phyloP scores from a whole-genome alignment of 2,797 vertebrate species.

The Sebastes diaconus region DNA sequence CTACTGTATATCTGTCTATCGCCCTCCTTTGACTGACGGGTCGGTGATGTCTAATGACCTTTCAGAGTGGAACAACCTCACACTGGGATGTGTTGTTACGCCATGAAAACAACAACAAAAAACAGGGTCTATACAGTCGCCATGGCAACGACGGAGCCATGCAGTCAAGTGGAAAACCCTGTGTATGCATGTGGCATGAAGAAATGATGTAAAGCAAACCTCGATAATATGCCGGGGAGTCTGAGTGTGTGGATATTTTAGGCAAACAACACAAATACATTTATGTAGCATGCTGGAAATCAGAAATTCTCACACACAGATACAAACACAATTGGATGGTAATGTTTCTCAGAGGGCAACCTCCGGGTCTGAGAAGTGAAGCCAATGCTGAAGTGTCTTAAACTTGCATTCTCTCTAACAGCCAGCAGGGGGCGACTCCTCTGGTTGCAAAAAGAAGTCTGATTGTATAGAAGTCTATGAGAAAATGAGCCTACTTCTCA shows the following conservation, averaged over 20 bases:
- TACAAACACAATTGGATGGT: background rate
- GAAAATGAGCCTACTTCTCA: too few relatives aligned
- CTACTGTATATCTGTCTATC: background rate
- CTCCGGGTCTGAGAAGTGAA: too few relatives aligned
- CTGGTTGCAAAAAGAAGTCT: too few relatives aligned
- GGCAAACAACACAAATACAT: background rate
- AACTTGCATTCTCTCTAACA: too few relatives aligned
- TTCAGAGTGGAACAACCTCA: conserved; percentile 46
- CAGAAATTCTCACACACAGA: background rate
- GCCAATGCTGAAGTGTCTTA: too few relatives aligned
- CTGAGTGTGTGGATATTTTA: background rate
- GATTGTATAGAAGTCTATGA: too few relatives aligned
- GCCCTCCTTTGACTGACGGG: conserved; percentile 31
- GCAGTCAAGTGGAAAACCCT: conserved; percentile 32
- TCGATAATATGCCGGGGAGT: background rate
- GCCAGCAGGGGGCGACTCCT: too few relatives aligned
- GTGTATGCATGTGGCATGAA: conserved; percentile 23
- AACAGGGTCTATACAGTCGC: conserved; percentile 40
- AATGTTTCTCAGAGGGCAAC: rapidly evolving
- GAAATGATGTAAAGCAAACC: conserved; percentile 4
- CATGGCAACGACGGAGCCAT: conserved; percentile 55
- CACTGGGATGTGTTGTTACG: conserved; percentile 16
- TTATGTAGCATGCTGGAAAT: background rate
- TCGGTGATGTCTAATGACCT: conserved; percentile 62
- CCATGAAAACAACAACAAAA: conserved; percentile 25